Base-by-base conservation (phyloP, 2,888 invertebrate species). In the Drosophila aldrichi region DNA sequence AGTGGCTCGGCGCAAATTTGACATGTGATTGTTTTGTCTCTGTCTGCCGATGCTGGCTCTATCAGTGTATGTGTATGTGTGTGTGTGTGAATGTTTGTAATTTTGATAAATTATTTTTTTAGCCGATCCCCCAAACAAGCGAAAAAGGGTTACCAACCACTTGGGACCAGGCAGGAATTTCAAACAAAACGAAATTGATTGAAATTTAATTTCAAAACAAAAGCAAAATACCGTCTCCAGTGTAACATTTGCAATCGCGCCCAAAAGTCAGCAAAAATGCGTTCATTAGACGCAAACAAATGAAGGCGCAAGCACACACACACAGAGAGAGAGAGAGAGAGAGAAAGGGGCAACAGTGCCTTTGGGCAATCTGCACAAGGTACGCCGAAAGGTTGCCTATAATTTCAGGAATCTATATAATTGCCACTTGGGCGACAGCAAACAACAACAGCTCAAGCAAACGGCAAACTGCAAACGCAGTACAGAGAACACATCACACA, bases 31-130 rank as follows among this genome's bases (percentile, higher is more conserved):
- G 91, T 90, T 81, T 85, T 87, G 77, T 90, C 81, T 82, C 52
- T 65, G 52, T 67, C 36, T 88, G 81, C 51, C 51, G 18, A 40
- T 14, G 40, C 25, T 74, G 58, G 56, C 73, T 66, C 43, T 55
- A 57, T 44, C 51, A 38, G 34, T 51, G 57, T 66, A 36, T 29
- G 40, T 25, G 34, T 22, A 25, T 25, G 34, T 40, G 32, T 32
- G 32, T 10, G 10, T 10, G 32, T 32, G 32, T 10, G 59, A 57
- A 29, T 70, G 74, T 73, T 77, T 72, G 88, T 89, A 90, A 90
- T 90, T 90, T 89, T 90, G 90, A 90, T 90, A 90, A 90, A 90
- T 90, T 89, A 89, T 89, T 89, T 90, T 89, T 86, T 88, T 80
- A 57, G 67, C 70, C 72, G 41, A n/a, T 49, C 46, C 57, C 57